Base-by-base conservation (phyloP, 2,888 invertebrate species). In the Protophormia terraenovae region DNA sequence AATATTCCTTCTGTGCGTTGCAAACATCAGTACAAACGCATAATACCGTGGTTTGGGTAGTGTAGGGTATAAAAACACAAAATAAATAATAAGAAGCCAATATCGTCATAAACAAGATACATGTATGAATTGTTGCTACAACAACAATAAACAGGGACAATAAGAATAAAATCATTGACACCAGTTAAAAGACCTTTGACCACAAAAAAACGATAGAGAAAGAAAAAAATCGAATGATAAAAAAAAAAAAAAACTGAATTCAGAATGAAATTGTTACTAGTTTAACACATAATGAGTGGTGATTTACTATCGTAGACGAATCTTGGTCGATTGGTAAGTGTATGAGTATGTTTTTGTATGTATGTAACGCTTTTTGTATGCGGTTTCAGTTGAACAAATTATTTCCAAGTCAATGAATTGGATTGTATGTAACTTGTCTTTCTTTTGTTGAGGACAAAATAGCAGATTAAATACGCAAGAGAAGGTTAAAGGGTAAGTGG, bases 351-450 rank as follows among this genome's bases (percentile, higher is more conserved):
- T 35, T 12, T 58, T 14, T 60, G 41, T 32, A 24, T 41, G 41
- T 55, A n/a, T n/a, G n/a, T n/a, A n/a, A n/a, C 6, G 35, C 24
- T 81, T 76, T 41, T 14, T 75, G 12, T 73, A n/a, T 73, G 14
- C 16, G 29, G n/a, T 50, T 69, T 53, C 6, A 62, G 19, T 53
- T 29, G 32, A 84, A 60, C 62, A 81, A 85, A 85, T 85, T 73
- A 73, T 69, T 81, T 85, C 55, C 81, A 85, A 85, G 62, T 73
- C 84, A 85, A 69, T 85, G 81, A 81, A 84, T 81, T 80, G 53
- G 12, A 32, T 73, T 50, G 19, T 64, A 53, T 2, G 19, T 29
- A 60, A 60, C 41, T 77, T n/a, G 35, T 19, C 16, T 50, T 55
- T 27, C 2, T n/a, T 27, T 27, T 55, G 22, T 3, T 50, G 4